Conservation (phyloP, 2,113 vertebrate genomes). For the Oncorhynchus keta region DNA sequence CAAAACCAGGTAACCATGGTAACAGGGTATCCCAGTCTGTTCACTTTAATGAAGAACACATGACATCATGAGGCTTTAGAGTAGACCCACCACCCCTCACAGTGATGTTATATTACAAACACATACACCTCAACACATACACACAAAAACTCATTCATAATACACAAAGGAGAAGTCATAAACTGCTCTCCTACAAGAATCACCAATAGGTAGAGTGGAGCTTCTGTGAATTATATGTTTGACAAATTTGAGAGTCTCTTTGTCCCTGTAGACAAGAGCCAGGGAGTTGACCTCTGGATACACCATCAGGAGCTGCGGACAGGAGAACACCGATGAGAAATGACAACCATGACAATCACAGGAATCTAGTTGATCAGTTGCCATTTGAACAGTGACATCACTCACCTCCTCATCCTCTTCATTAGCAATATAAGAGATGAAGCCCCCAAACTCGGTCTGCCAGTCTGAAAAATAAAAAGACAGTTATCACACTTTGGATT, state of each 20-base stretch:
- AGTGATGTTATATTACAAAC: not conserved
- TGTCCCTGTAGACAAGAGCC: conserved; percentile 92
- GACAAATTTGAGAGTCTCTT: conserved; percentile 93
- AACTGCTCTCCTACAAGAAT: conserved; percentile 66
- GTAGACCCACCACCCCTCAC: not conserved
- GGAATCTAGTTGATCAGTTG: not conserved
- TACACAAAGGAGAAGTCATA: conserved; percentile 94
- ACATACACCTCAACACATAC: not conserved
- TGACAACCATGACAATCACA: conserved; percentile 4
- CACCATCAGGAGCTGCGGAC: conserved; percentile 85
- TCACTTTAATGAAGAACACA: conserved; percentile 36
- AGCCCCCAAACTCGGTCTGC: conserved; percentile 88
- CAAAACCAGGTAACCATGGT: conserved; percentile 9
- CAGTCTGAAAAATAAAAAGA: conserved; percentile 73
- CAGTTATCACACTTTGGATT: not conserved
- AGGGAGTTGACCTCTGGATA: conserved; percentile 92
- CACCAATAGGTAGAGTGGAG: conserved; percentile 53
- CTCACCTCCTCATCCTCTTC: conserved; percentile 96
- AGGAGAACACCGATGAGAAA: conserved; percentile 16
- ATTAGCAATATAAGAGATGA: conserved; percentile 91
- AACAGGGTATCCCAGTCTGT: conserved; percentile 45
- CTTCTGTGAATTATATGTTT: conserved; percentile 90
- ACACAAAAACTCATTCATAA: conserved; percentile 80
- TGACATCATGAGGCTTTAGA: not conserved
- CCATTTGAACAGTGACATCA: conserved; percentile 6